Evolutionary conservation across 2,797 vertebrate species (phyloP).

Genomic region (Karalla daura): DNA sequence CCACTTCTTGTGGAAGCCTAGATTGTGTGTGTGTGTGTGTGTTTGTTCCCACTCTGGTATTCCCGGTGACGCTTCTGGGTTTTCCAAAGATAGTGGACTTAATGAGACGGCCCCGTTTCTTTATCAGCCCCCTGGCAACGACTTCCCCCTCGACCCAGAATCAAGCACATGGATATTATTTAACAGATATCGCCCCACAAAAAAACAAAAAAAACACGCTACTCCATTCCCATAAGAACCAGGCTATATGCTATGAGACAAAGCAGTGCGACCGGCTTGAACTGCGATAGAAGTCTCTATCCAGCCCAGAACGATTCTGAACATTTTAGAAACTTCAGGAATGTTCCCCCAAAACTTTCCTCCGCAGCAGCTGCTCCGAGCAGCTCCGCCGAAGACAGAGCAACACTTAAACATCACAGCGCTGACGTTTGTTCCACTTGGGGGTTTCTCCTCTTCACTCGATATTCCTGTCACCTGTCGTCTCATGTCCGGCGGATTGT

Average conservation of each 20-base stretch:
- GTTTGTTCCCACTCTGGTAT: constrained; percentile 21
- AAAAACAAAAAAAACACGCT: constrained; percentile 1
- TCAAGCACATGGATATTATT: constrained; percentile 17
- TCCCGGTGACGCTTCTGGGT: constrained; percentile 28
- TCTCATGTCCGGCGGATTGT: constrained; percentile 24
- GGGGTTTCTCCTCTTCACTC: constrained; percentile 42
- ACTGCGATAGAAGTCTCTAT: not conserved
- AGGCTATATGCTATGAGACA: not conserved
- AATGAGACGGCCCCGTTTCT: constrained; percentile 36
- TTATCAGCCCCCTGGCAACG: constrained; percentile 22
- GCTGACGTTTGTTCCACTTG: constrained; percentile 10
- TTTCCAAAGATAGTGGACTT: constrained; percentile 31
- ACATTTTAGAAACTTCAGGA: not conserved
- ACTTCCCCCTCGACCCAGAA: not conserved
- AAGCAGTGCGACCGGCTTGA: not conserved
- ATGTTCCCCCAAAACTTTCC: not conserved
- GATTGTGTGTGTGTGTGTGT: constrained; percentile 36
- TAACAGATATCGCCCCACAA: too few relatives aligned
- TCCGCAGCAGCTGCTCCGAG: not conserved
- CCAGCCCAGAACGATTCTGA: not conserved
- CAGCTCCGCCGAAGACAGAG: not conserved
- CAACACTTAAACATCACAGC: not conserved
- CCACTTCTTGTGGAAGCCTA: constrained; percentile 45
- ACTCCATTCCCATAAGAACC: not conserved
- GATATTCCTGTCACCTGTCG: constrained; percentile 41